Base-by-base conservation (phyloP, 2,797 vertebrate genomes). In the Pseudotriccus pelzelni region DNA sequence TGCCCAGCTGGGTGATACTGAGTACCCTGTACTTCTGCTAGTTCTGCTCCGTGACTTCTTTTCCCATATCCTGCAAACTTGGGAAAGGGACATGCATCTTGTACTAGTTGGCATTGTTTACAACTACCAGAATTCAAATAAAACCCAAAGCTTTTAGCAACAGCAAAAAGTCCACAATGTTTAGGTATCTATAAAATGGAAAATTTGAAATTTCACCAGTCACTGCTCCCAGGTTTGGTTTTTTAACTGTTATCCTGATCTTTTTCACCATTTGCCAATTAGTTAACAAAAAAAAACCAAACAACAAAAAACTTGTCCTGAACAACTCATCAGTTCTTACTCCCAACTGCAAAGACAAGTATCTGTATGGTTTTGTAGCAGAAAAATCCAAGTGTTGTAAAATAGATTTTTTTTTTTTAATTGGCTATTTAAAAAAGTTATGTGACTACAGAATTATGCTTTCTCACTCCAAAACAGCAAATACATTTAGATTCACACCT, bases 91-190 rank as follows among this genome's bases (percentile, higher is more conserved):
- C 3, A 10, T 46, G 37, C 1, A 2, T 18, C 11, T 72, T 34
- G 11, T 14, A 17, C 41, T 67, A 64, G 9, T 0, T 49, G 5
- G 8, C 9, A 37, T 0, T 46, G 11, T 23, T 69, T 28, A 15
- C 15, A 79, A 41, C 16, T 44, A 75, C 6, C 11, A 49, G 64
- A 80, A 60, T 39, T 56, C 44, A 47, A 76, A 76, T 4, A 39
- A 60, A 93, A 30, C 8, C 10, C 43, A 52, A 69, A 74, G 27
- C 28, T 86, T 75, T n/a, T 13, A 28, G 41, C 7, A 63, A 81
- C 11, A 72, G 64, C 44, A 84, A 66, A 74, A 87, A 0, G 0
- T 27, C 25, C 13, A 34, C 19, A 32, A 58, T 6, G 2, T 39
- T 84, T 47, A n/a, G 7, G 2, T 4, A 60, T 10, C 21, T 53